Evolutionary conservation across 2,113 vertebrate species (phyloP), one percentile per base, ranked within the genome.

Genomic region (Pelecanoides urinatrix): DNA sequence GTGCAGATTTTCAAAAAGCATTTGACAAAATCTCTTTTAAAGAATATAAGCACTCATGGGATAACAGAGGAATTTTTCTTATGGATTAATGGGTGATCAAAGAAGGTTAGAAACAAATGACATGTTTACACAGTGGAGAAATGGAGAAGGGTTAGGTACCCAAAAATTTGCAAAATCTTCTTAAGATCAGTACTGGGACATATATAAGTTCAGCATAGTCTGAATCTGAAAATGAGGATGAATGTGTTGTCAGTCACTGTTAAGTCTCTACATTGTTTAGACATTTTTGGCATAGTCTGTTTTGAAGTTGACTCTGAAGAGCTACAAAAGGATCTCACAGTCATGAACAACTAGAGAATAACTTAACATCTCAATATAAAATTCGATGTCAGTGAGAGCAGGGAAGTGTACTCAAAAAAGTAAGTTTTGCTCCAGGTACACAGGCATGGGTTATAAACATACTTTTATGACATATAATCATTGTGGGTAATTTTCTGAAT

Each of bases 41-140:
- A 74, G 70, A 91, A 94, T 72, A 34, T 71, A 67, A 92, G 58
- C 27, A 66, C 62, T 90, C 56, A 26, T 29, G 13, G 29, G 66
- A 85, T 95, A 91, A 79, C 40, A 65, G 74, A 65, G 15, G 30
- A 85, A 38, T 91, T 79, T 76, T 95, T 88, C 87, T 32, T 45
- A 66, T 58, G 90, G 96, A 95, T 95, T 97, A 96, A 76, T 56
- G 22, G 7, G 19, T 82, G 90, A 94, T 95, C 93, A 93, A 94
- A 94, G 93, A 76, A 82, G 58, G 62, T 91, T 79, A 82, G 85
- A 82, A 87, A 72, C 19, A 73, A 85, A 88, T 79, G 52, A 76
- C 70, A 42, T n/a, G 6, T 62, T 90, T 90, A 78, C 88, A 73
- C 40, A 90, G 30, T 11, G 50, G 30, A 65, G 62, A 93, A 85